These are phyloP conservation scores for Notolabrus celidotus DNA, from an alignment of 2,797 vertebrate species.

Conservation along the genomic window DNA sequence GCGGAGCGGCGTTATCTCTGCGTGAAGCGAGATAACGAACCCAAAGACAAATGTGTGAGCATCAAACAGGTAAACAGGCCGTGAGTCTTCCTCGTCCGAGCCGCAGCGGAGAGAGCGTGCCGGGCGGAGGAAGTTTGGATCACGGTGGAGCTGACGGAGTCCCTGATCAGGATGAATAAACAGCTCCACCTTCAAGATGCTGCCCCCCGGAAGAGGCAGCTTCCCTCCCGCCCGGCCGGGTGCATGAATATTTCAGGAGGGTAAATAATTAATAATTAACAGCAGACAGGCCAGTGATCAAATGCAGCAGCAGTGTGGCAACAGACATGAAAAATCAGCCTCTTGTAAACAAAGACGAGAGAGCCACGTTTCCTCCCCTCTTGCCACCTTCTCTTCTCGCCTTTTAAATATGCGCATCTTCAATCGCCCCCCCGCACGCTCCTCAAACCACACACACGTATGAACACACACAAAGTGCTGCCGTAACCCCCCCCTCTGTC, in stretches of 20 bases:
- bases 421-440: constrained; percentile 52
- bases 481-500: constrained; percentile 61
- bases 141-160: constrained; percentile 61
- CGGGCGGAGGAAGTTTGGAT: constrained; percentile 47
- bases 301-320: constrained; percentile 76
- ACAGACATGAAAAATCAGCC: constrained; percentile 78
- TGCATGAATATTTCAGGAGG: constrained; percentile 84
- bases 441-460: constrained; percentile 49
- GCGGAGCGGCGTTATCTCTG: constrained; percentile 43
- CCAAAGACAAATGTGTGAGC: constrained; percentile 68
- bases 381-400: constrained; percentile 62
- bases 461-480: constrained; percentile 41
- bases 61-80: constrained; percentile 66
- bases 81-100: constrained; percentile 13
- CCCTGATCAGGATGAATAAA: constrained; percentile 74
- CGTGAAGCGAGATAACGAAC: constrained; percentile 40
- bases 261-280: constrained; percentile 88
- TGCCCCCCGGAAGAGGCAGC: constrained; percentile 68
- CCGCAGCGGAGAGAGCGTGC: constrained; percentile 12
- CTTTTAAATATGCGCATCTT: constrained; percentile 82
- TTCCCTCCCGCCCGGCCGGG: constrained; percentile 64
- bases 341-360: constrained; percentile 84
- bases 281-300: constrained; percentile 85
- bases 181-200: constrained; percentile 74
- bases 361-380: constrained; percentile 75